Percentiles rank a stretch among this genome's conserved stretches.
These are phyloP conservation scores for Drepana falcataria DNA, from an alignment of 2,888 invertebrate species.

Conservation along the genomic window DNA sequence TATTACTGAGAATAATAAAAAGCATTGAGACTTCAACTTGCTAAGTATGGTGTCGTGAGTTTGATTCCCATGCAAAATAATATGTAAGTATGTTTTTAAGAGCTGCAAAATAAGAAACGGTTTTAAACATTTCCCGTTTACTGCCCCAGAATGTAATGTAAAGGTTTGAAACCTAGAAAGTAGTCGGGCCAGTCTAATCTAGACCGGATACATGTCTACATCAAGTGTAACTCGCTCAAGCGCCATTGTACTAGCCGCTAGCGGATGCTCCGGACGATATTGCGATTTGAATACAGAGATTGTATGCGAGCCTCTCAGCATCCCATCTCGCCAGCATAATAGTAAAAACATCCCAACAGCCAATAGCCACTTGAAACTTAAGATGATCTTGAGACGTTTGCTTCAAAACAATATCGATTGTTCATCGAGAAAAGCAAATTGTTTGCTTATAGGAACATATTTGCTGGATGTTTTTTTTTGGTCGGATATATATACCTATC, in stretches of 20 bases:
- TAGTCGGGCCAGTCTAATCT: not conserved
- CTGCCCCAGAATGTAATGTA: too few relatives aligned
- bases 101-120: too few relatives aligned
- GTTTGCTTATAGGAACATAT: not conserved
- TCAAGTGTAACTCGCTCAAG: conserved; percentile 15
- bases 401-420: conserved; percentile 4
- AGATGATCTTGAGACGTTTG: conserved; percentile 37
- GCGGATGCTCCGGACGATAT: conserved; percentile 39
- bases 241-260: conserved; percentile 25
- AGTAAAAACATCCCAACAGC: conserved; percentile 33
- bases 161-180: not conserved
- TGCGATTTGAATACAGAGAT: conserved; percentile 42
- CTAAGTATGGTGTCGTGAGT: too few relatives aligned
- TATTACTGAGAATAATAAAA: too few relatives aligned
- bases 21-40: too few relatives aligned
- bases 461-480: too few relatives aligned
- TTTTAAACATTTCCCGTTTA: too few relatives aligned
- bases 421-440: conserved; percentile 1
- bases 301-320: conserved; percentile 42
- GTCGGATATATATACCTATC: too few relatives aligned
- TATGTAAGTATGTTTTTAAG: too few relatives aligned
- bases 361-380: conserved; percentile 17
- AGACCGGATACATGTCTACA: conserved; percentile 7
- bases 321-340: conserved; percentile 59
- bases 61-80: too few relatives aligned